Percentiles rank a stretch among this genome's conserved stretches.
These are phyloP conservation scores for Hydrolagus affinis DNA, from an alignment of 2,113 vertebrate genomes.

Conservation along the genomic window DNA sequence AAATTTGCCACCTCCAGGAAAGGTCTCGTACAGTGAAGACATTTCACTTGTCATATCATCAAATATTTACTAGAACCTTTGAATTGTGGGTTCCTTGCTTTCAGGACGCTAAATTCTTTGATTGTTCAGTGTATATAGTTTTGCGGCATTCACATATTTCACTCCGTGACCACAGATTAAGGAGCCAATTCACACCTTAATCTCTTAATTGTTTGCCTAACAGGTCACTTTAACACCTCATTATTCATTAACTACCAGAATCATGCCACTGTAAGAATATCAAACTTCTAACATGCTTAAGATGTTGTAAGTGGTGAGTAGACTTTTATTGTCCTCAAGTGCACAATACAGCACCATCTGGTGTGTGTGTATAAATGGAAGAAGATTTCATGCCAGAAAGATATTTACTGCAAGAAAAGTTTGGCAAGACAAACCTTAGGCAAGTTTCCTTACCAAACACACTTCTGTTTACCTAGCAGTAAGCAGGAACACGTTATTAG, in stretches of 20 bases:
- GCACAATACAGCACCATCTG: slow-evolving; percentile 9
- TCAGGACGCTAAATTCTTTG: neutral
- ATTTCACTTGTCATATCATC: slow-evolving; percentile 8
- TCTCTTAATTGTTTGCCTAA: slow-evolving; percentile 23
- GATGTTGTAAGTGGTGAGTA: neutral
- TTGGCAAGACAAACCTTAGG: neutral
- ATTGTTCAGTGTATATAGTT: neutral
- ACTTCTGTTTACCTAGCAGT: too few species aligned
- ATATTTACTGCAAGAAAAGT: neutral
- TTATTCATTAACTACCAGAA: slow-evolving; percentile 11
- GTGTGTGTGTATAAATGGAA: neutral
- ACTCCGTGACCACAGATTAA: slow-evolving; percentile 18
- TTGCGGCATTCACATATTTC: neutral
- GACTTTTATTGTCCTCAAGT: neutral
- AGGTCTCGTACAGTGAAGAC: neutral
- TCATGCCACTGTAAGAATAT: slow-evolving; percentile 18
- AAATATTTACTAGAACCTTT: slow-evolving; percentile 3
- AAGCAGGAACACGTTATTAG: too few species aligned
- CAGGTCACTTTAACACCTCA: slow-evolving; percentile 29
- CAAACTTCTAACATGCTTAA: slow-evolving; percentile 18
- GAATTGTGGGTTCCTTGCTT: neutral
- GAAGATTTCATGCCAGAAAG: neutral
- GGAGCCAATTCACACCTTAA: slow-evolving; percentile 18
- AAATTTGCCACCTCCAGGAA: neutral
- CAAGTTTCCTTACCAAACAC: too few species aligned